Evolutionary conservation across 2,113 vertebrate species (phyloP), one percentile per base, ranked within the genome.

Genomic region (Chionodraco myersi): DNA sequence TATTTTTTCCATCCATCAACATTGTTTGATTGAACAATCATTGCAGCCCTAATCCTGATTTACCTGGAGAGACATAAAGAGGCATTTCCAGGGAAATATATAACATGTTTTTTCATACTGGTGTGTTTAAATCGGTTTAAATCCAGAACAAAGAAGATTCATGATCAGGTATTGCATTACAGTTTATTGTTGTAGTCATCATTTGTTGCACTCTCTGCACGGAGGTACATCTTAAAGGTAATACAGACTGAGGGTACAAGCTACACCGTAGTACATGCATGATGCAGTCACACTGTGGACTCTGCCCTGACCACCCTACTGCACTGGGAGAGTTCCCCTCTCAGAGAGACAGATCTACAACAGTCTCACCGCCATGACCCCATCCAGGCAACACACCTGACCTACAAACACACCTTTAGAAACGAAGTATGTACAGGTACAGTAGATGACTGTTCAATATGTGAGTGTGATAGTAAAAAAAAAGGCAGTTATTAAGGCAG

Each of bases 401-500:
- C 66, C 66, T 65, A 84, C 70, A 67, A 58, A 88, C 72, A 86
- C 86, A 83, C 65, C 47, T 51, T 51, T 36, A 59, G 21, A 88
- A 85, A 88, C 51, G 72, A 88, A 71, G 84, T 87, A 84, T 80
- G 79, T 87, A 87, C 82, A 89, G 75, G 65, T 64, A 84, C 66
- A 80, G 82, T 48, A 82, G 75, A 83, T 53, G 75, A 83, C 87
- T 87, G 66, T 77, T 79, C 60, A 80, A 85, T 54, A 26, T 51
- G 61, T 71, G 64, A 72, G 52, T 30, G 61, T 76, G 53, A 85
- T 72, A 62, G 87, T 63, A 88, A 41, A 41, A 41, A 26, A 41
- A 91, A 93, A 91, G 81, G 83, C 88, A 89, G 58, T 44, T 83
- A 77, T 89, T 94, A 93, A 94, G 93, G 93, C 92, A 94, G 85